phyloP scores from a whole-genome alignment of 1,140 invertebrate genomes.

The Drosophila parvula region DNA sequence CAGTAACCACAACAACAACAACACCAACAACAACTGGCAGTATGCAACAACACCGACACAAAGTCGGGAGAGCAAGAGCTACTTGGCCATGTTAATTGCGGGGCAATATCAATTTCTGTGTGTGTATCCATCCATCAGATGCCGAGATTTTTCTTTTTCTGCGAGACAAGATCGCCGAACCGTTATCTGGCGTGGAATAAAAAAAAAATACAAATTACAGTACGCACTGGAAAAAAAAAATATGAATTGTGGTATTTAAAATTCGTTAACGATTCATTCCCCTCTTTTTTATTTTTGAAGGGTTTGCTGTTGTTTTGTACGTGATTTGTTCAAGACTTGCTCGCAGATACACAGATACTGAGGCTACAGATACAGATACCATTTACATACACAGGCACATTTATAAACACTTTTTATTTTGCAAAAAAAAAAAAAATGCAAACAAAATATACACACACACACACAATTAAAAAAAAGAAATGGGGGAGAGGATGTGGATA shows the following conservation, averaged over 20 bases:
- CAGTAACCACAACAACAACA: constrained; percentile 3
- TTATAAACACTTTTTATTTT: constrained; percentile 42
- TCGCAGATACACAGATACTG: constrained; percentile 40
- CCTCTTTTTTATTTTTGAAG: not conserved
- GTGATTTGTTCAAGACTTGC: constrained; percentile 58
- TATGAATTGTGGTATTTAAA: not conserved
- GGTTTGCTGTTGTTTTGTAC: constrained; percentile 24
- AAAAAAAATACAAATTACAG: constrained; percentile 2
- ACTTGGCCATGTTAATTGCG: constrained; percentile 60
- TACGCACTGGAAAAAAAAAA: not conserved
- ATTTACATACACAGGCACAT: constrained; percentile 34
- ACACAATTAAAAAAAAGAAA: constrained; percentile 34
- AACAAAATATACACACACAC: constrained; percentile 32
- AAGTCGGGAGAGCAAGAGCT: constrained; percentile 26
- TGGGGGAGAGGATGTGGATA: constrained; percentile 9
- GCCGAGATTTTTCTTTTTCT: constrained; percentile 27
- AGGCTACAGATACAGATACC: constrained; percentile 44
- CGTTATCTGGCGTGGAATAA: constrained; percentile 11
- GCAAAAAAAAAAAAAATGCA: constrained; percentile 35
- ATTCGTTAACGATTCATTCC: not conserved
- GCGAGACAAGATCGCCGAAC: constrained; percentile 49
- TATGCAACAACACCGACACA: constrained; percentile 1
- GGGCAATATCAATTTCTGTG: constrained; percentile 57
- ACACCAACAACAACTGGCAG: not conserved
- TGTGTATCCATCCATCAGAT: constrained; percentile 59